Evolutionary conservation across 2,888 invertebrate genomes (phyloP).

Genomic region (Drosophila multiciliata): DNA sequence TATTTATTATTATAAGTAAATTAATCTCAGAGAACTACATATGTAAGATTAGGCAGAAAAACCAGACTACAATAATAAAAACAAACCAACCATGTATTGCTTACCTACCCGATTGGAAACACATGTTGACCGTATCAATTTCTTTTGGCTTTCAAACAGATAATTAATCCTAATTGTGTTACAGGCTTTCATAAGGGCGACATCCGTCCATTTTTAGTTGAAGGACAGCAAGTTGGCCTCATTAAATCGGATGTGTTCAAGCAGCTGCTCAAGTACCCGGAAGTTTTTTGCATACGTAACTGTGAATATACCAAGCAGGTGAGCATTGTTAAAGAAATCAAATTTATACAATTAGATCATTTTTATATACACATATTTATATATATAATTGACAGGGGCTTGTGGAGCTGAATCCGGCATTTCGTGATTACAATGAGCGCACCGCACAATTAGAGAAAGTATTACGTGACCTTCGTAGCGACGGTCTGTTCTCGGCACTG

Average conservation of each 20-base stretch:
- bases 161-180: slow-evolving; percentile 46
- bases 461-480: slow-evolving; percentile 90
- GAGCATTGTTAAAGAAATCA: slow-evolving; percentile 21
- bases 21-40: background rate
- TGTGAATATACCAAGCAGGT: slow-evolving; percentile 84
- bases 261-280: slow-evolving; percentile 92
- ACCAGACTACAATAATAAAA: background rate
- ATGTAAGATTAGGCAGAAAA: background rate
- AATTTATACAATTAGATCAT: slow-evolving; percentile 4
- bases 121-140: slow-evolving; percentile 14
- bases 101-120: slow-evolving; percentile 16
- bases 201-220: slow-evolving; percentile 94
- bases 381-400: slow-evolving; percentile 86
- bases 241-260: slow-evolving; percentile 93
- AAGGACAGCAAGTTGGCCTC: slow-evolving; percentile 95
- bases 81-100: background rate
- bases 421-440: slow-evolving; percentile 93
- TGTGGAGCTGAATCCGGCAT: slow-evolving; percentile 94
- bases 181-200: slow-evolving; percentile 91
- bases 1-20: background rate
- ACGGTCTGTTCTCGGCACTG: slow-evolving; percentile 91
- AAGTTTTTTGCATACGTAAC: slow-evolving; percentile 87
- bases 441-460: slow-evolving; percentile 92
- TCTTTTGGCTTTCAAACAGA: slow-evolving; percentile 18
- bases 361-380: background rate